Conservation (phyloP, 1,140 invertebrate species). For the Zaprionus tsacasi region DNA sequence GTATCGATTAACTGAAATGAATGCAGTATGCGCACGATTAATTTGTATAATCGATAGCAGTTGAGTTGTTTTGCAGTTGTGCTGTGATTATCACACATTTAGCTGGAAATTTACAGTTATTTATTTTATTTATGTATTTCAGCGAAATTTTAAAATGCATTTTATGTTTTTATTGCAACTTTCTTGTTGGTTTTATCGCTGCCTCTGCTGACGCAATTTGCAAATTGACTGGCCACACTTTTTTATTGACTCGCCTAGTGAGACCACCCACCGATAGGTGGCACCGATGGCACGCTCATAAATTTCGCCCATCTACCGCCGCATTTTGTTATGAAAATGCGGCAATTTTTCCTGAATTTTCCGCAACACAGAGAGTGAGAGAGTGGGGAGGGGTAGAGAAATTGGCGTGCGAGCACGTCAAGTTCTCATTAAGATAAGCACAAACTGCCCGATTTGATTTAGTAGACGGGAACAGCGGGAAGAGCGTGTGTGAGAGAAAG, state of each 20-base stretch:
- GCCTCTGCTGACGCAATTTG: conserved; percentile 62
- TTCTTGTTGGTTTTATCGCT: conserved; percentile 6
- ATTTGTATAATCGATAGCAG: not conserved
- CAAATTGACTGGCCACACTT: conserved; percentile 63
- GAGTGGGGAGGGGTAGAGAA: not conserved
- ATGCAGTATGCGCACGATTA: not conserved
- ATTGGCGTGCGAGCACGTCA: conserved; percentile 73
- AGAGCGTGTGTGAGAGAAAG: not conserved
- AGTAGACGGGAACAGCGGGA: conserved; percentile 1
- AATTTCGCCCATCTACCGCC: conserved; percentile 55
- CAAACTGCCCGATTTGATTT: conserved; percentile 36
- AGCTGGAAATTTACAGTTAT: conserved; percentile 11
- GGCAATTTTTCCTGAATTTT: conserved; percentile 25
- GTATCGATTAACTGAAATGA: conserved; percentile 2
- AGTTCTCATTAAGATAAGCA: conserved; percentile 79
- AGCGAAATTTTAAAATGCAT: not conserved
- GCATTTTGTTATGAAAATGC: conserved; percentile 44
- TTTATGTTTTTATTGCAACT: not conserved
- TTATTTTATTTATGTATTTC: not conserved
- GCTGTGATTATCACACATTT: not conserved
- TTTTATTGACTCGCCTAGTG: conserved; percentile 55
- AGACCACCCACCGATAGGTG: conserved; percentile 25
- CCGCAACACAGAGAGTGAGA: not conserved
- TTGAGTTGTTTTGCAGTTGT: not conserved
- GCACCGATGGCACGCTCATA: conserved; percentile 34